Evolutionary conservation across 2,113 vertebrate genomes (phyloP), one percentile per base, ranked within the genome.

Genomic region (Nyctibius bracteatus): DNA sequence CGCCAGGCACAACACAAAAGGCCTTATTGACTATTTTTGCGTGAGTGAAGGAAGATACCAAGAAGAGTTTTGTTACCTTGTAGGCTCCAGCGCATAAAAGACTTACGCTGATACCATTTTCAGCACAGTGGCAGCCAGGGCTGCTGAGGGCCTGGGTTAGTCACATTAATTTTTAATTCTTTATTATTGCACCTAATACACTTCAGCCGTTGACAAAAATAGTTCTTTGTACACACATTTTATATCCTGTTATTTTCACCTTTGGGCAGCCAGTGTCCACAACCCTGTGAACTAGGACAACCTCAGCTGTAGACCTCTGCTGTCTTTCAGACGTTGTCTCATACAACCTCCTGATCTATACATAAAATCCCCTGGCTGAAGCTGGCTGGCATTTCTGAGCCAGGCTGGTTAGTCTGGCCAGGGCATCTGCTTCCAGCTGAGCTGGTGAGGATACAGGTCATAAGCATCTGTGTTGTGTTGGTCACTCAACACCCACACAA

Each of bases 31-130:
- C 84, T 82, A 5, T 62, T 80, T 37, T 43, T 75, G 44, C n/a
- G 81, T n/a, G 49, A 92, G 84, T 22, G 43, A 91, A 73, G 81
- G 71, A 95, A 96, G 81, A 95, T 44, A 91, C 49, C 81, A 62
- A 82, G 84, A 65, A 82, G 57, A 79, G 84, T 72, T 96, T 73
- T 90, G 62, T 87, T 91, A 68, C 88, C 58, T 85, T 72, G n/a
- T 92, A 82, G 66, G 47, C 37, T 94, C 71, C 71, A 87, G 70
- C 2, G 2, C 57, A 35, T 62, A 35, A 82, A 85, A 90, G 41
- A 77, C 61, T 62, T 86, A 49, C 3, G 4, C 24, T 91, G 74
- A 68, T 88, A 72, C 37, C 54, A 58, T 80, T 91, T 93, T 65
- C 71, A 91, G 49, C 33, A 93, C 58, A 85, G 54, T 24, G 46